Percentiles rank a stretch among this genome's conserved stretches.
These are phyloP conservation scores for Neelides sp. DNA, from an alignment of 1,140 invertebrate species.

Conservation along the genomic window DNA sequence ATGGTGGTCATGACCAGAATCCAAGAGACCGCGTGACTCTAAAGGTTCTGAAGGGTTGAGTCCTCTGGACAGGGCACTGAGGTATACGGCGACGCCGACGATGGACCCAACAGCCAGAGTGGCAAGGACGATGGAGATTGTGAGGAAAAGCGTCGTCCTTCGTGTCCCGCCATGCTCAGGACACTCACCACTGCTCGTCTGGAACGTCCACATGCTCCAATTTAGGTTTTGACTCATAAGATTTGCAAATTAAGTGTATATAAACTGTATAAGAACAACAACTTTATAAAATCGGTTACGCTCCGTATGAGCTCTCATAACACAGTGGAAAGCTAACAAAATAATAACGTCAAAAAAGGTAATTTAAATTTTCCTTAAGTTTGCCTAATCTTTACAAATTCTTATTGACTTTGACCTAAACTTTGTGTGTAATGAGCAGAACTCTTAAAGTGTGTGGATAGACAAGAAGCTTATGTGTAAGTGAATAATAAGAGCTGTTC, in stretches of 20 bases:
- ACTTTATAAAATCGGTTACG: background rate
- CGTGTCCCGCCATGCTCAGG: conserved; percentile 29
- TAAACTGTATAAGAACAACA: background rate
- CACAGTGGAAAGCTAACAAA: background rate
- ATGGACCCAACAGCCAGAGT: conserved; percentile 27
- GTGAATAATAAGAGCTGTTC: no score
- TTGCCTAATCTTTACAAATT: background rate
- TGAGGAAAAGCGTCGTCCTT: conserved; percentile 17
- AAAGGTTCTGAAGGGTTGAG: background rate
- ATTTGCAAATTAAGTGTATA: background rate
- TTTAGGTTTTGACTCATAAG: background rate
- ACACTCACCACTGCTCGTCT: conserved; percentile 29
- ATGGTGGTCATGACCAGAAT: background rate
- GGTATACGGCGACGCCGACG: conserved; percentile 25
- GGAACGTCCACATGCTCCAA: background rate
- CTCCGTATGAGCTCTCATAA: background rate
- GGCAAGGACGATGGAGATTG: conserved; percentile 18
- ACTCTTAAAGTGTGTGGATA: no score
- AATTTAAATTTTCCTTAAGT: background rate
- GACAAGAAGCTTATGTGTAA: no score
- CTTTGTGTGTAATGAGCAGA: no score
- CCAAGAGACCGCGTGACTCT: background rate
- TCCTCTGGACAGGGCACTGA: conserved; percentile 26
- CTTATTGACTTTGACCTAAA: no score
- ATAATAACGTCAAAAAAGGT: background rate